Percentiles rank a stretch among this genome's conserved stretches.
phyloP scores from a whole-genome alignment of 2,113 vertebrate species.

The Chaetura pelagica region DNA sequence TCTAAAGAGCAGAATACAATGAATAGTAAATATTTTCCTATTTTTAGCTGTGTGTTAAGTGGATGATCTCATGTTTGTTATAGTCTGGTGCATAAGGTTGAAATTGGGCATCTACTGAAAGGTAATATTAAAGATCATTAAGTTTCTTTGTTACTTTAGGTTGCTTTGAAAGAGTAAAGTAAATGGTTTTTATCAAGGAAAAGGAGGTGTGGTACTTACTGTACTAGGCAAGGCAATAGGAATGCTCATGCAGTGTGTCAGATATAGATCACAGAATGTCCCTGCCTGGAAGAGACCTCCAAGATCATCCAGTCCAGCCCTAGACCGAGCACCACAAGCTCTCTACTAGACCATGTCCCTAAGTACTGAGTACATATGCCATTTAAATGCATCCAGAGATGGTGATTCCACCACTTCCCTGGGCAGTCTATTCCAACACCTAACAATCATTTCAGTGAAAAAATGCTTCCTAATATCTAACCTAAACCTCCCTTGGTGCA shows the following conservation, averaged over 20 bases:
- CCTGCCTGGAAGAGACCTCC: no score
- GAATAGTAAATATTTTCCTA: neutral
- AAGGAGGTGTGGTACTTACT: neutral
- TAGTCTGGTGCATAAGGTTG: neutral
- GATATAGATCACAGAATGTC: neutral
- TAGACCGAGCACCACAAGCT: no score
- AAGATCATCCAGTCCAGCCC: no score
- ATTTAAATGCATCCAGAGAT: no score
- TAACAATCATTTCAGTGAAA: no score
- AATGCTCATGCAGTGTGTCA: neutral
- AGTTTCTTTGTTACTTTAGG: neutral
- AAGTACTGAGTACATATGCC: no score
- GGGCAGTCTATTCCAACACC: no score
- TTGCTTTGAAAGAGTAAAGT: neutral
- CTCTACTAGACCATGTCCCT: no score
- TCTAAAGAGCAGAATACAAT: neutral
- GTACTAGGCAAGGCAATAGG: neutral
- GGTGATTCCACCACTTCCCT: no score
- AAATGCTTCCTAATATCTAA: no score
- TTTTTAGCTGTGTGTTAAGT: neutral
- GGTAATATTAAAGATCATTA: neutral
- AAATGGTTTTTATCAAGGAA: neutral
- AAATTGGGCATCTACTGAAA: neutral
- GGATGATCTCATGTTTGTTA: rapidly evolving
- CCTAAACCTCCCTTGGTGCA: no score